Conservation (phyloP, 2,113 vertebrate genomes). For the Leiothrix lutea region DNA sequence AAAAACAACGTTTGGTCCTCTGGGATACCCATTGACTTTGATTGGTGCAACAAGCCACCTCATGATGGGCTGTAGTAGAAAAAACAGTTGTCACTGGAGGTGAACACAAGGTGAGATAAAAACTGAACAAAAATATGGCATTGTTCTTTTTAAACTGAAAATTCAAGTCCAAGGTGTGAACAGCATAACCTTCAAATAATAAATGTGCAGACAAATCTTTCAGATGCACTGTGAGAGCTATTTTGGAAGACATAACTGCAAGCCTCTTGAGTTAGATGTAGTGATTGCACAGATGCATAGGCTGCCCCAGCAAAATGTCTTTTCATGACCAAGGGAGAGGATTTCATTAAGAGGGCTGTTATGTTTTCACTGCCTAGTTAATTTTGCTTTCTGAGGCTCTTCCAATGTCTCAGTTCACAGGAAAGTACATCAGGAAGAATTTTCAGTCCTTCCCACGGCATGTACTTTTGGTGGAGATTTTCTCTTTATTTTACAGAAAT, state of each 20-base stretch:
- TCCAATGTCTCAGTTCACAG: not conserved
- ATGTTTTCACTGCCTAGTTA: not conserved
- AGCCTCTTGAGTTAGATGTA: not conserved
- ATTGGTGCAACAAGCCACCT: not conserved
- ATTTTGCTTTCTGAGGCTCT: not conserved
- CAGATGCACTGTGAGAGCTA: not conserved
- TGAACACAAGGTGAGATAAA: constrained; percentile 10
- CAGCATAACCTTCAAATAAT: constrained; percentile 25
- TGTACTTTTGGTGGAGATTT: not conserved
- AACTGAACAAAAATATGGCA: constrained; percentile 15
- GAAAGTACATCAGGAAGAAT: not conserved
- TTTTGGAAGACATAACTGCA: constrained; percentile 10
- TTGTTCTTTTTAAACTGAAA: constrained; percentile 25
- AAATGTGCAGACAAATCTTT: constrained; percentile 6
- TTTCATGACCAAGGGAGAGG: not conserved
- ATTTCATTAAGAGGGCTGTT: not conserved
- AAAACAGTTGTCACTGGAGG: not conserved
- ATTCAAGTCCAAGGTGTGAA: constrained; percentile 15
- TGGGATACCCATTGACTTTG: not conserved
- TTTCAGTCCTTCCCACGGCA: not conserved
- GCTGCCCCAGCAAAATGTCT: not conserved
- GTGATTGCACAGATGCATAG: not conserved
- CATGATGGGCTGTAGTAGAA: not conserved
- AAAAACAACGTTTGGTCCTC: not conserved
- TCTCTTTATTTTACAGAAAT: not conserved